phyloP scores from a whole-genome alignment of 1,140 invertebrate species.

The Atta cephalotes region DNA sequence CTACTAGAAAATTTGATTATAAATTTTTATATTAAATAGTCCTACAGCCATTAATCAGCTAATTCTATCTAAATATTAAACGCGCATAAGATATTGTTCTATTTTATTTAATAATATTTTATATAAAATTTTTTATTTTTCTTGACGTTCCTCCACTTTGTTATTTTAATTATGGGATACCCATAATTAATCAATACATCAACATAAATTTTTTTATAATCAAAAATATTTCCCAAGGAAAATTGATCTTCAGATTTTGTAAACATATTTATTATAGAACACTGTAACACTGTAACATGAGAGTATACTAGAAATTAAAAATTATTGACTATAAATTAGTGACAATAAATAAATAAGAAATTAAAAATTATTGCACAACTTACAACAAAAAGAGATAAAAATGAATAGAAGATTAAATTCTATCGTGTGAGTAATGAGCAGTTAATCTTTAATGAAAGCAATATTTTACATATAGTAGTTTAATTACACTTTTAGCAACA shows the following conservation, averaged over 20 bases:
- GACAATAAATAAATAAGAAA: neutral
- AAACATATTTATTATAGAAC: neutral
- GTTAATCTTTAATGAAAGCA: slow-evolving; percentile 39
- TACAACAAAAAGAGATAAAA: neutral
- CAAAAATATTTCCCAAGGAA: neutral
- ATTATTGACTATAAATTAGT: neutral
- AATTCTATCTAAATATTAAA: neutral
- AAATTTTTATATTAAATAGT: slow-evolving; percentile 8
- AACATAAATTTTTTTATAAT: neutral
- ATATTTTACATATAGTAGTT: slow-evolving; percentile 19
- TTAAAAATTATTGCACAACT: neutral
- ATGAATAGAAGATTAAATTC: neutral
- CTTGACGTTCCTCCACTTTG: neutral
- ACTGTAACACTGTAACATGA: neutral
- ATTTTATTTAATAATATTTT: neutral
- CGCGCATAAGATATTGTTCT: neutral
- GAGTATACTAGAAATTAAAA: neutral
- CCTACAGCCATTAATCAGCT: neutral
- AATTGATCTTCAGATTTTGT: neutral
- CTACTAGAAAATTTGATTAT: slow-evolving; percentile 1
- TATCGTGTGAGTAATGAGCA: neutral
- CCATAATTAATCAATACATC: neutral
- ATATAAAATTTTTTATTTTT: neutral
- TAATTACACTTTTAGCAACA: slow-evolving; percentile 46
- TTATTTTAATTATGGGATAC: neutral